phyloP scores from a whole-genome alignment of 2,888 invertebrate species.

The Melikaiella ostensackeni region DNA sequence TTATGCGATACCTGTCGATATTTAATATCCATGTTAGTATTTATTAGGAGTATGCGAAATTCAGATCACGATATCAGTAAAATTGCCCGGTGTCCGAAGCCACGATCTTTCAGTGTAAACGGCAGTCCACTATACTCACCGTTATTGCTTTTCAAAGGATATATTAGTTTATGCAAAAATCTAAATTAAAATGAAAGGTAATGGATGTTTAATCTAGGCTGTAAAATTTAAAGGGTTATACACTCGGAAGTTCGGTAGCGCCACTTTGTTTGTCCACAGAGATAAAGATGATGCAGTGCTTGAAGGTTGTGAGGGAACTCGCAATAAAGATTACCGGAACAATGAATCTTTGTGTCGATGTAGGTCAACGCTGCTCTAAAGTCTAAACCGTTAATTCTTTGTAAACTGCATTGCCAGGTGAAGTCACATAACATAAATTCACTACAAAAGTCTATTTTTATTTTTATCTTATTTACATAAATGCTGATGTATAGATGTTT shows the following conservation, averaged over 20 bases:
- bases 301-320: not conserved
- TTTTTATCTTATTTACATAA: not conserved
- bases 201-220: not conserved
- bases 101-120: not conserved
- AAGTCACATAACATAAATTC: not conserved
- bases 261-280: not conserved
- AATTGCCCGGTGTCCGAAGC: not conserved
- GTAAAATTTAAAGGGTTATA: not conserved
- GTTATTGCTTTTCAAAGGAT: not conserved
- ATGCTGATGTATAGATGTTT: not conserved
- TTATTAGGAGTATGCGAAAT: not conserved
- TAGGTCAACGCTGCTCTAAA: conserved; percentile 1
- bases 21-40: not conserved
- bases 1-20: not conserved
- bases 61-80: not conserved
- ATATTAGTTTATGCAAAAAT: not conserved
- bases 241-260: not conserved
- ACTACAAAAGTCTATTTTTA: not conserved
- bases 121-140: not conserved
- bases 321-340: not conserved
- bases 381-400: not conserved
- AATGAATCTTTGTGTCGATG: not conserved
- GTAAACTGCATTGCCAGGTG: not conserved
- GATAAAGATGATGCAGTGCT: not conserved
- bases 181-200: not conserved